Percentiles rank a stretch among this genome's conserved stretches.
Conservation (phyloP, 2,888 invertebrate genomes). For the Dinocampus coccinellae region DNA sequence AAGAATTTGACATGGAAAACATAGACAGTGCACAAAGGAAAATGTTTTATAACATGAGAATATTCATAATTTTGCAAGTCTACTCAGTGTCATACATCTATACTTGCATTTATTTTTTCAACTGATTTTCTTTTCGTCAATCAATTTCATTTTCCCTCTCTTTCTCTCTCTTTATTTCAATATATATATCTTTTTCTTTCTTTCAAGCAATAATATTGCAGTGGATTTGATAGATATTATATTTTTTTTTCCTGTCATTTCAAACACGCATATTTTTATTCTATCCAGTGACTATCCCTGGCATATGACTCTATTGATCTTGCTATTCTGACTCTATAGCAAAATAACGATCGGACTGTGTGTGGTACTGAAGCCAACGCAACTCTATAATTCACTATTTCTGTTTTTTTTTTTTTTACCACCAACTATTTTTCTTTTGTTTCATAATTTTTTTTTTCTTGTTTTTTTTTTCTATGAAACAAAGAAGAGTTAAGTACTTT, state of each 20-base stretch:
- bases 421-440: no score
- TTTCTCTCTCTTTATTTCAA: neutral
- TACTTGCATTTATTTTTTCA: no score
- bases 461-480: no score
- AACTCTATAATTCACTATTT: constrained; percentile 16
- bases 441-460: no score
- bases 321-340: constrained; percentile 8
- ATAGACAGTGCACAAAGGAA: neutral
- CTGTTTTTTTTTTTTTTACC: neutral
- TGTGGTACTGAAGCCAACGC: neutral
- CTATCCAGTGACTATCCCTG: neutral
- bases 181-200: no score
- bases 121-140: no score
- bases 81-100: neutral
- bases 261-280: neutral
- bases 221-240: no score
- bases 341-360: constrained; percentile 24
- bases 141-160: neutral
- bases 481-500: no score
- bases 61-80: neutral
- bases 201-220: no score
- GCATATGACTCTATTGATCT: constrained; percentile 23
- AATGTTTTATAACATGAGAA: neutral
- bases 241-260: neutral
- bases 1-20: neutral